A percentile compares a stretch with the other conserved stretches of the same genome.
These are phyloP conservation scores for Salticus scenicus DNA, from an alignment of 2,888 invertebrate species.

Conservation along the genomic window DNA sequence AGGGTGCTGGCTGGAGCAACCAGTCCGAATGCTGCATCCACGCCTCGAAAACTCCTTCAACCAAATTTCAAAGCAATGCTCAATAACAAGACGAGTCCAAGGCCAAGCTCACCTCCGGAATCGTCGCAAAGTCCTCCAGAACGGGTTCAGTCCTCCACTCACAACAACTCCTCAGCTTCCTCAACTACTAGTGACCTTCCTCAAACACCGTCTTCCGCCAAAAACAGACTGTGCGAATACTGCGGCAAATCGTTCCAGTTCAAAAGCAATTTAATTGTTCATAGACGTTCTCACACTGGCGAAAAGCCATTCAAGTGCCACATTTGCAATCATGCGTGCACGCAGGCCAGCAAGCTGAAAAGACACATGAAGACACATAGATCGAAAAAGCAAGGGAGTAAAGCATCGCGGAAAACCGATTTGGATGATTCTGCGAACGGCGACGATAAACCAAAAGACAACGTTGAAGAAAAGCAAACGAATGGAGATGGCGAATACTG, in stretches of 20 bases:
- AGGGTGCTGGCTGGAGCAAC: slow-evolving; percentile 92
- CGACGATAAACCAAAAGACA: slow-evolving; percentile 48
- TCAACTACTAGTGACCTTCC: slow-evolving; percentile 83
- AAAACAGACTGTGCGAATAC: slow-evolving; percentile 84
- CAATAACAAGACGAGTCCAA: slow-evolving; percentile 57
- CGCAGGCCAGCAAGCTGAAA: slow-evolving; percentile 92
- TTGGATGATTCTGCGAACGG: not conserved
- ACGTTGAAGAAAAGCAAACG: slow-evolving; percentile 64
- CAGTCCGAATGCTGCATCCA: slow-evolving; percentile 76
- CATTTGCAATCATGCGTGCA: slow-evolving; percentile 91
- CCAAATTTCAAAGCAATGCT: slow-evolving; percentile 76
- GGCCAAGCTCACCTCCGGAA: slow-evolving; percentile 68
- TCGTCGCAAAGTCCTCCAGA: slow-evolving; percentile 47
- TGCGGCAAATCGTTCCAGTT: slow-evolving; percentile 96
- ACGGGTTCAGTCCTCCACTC: slow-evolving; percentile 21
- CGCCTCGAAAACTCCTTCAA: slow-evolving; percentile 78
- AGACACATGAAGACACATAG: slow-evolving; percentile 92
- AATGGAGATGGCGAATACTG: slow-evolving; percentile 75
- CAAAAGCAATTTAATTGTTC: slow-evolving; percentile 94
- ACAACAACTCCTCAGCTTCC: slow-evolving; percentile 75
- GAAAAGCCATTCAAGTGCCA: slow-evolving; percentile 93
- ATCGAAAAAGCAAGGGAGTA: slow-evolving; percentile 71
- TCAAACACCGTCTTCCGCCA: slow-evolving; percentile 71
- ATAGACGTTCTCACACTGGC: slow-evolving; percentile 86
- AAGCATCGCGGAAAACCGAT: not conserved